A percentile compares a stretch with the other conserved stretches of the same genome.
Conservation (phyloP, 2,888 invertebrate species). For the Yponomeuta evonymella region DNA sequence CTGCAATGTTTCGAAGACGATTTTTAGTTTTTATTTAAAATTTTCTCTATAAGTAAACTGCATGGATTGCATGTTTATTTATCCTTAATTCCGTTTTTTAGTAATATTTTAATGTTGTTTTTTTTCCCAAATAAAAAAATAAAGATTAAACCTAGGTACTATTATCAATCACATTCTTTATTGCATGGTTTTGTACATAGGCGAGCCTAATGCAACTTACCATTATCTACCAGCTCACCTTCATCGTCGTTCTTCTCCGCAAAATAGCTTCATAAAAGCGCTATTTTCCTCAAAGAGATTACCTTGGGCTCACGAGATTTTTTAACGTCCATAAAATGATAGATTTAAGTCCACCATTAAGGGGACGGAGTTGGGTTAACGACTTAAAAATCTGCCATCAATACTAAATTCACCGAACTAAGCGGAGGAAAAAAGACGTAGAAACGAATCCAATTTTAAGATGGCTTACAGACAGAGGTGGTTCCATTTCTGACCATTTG, state of each 20-base stretch:
- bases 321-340: neutral
- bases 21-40: too few species aligned
- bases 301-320: neutral
- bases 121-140: too few species aligned
- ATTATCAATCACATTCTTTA: too few species aligned
- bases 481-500: constrained; percentile 31
- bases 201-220: too few species aligned
- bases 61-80: too few species aligned
- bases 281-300: neutral
- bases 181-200: too few species aligned
- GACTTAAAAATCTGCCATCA: constrained; percentile 40
- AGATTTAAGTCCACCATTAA: neutral
- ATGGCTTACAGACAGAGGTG: constrained; percentile 35
- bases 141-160: too few species aligned
- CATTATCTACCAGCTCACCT: too few species aligned
- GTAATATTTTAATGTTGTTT: too few species aligned
- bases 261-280: neutral
- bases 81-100: too few species aligned
- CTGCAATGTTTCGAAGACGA: too few species aligned
- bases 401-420: constrained; percentile 47
- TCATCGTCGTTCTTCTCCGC: neutral
- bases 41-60: too few species aligned
- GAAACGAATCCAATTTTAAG: constrained; percentile 53
- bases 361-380: constrained; percentile 27
- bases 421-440: constrained; percentile 36